Percentiles rank a stretch among this genome's conserved stretches.
These are phyloP conservation scores for Seladonia tumulorum DNA, from an alignment of 2,888 invertebrate species.

Conservation along the genomic window DNA sequence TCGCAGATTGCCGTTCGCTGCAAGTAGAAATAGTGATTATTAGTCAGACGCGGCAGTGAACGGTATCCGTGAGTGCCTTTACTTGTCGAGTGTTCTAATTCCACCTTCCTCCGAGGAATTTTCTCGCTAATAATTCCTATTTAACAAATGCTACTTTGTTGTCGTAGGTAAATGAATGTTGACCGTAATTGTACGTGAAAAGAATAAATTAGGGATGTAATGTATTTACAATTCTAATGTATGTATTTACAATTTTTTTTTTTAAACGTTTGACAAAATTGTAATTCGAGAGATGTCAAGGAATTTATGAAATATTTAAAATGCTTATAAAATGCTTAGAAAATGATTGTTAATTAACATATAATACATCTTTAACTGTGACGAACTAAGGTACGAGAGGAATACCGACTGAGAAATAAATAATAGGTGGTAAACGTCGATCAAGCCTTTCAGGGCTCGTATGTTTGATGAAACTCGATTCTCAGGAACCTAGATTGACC, in stretches of 20 bases:
- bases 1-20: neutral
- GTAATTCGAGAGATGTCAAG: neutral
- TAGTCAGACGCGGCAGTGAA: neutral
- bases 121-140: neutral
- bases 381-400: too few relatives aligned
- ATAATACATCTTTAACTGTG: too few relatives aligned
- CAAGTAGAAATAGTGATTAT: neutral
- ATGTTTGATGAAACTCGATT: neutral
- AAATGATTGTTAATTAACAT: too few relatives aligned
- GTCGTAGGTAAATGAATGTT: too few relatives aligned
- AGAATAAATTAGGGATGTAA: too few relatives aligned
- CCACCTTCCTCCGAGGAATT: neutral
- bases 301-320: neutral
- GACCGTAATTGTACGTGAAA: too few relatives aligned
- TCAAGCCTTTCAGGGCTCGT: neutral
- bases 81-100: neutral
- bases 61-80: neutral
- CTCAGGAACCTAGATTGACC: constrained; percentile 5
- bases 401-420: neutral
- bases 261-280: neutral
- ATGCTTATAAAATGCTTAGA: too few relatives aligned
- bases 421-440: neutral
- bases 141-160: too few relatives aligned
- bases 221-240: too few relatives aligned
- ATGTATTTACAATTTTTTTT: too few relatives aligned